Evolutionary conservation across 1,140 invertebrate genomes (phyloP).

Genomic region (Euura lappo): DNA sequence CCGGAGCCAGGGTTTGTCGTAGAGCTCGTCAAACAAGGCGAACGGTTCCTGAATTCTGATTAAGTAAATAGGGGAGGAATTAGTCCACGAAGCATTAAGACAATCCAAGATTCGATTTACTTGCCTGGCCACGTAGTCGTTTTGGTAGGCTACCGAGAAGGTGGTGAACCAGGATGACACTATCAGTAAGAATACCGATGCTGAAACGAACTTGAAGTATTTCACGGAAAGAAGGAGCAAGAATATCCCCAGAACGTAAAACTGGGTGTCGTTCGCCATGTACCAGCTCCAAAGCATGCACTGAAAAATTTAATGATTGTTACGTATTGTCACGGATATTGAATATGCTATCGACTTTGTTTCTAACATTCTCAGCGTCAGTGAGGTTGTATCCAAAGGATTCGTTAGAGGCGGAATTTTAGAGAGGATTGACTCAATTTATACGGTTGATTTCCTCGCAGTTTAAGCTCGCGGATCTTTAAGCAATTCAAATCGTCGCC

Average conservation of each 20-base stretch:
- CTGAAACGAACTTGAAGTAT: slow-evolving; percentile 60
- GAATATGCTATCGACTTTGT: too few relatives aligned
- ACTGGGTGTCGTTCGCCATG: slow-evolving; percentile 91
- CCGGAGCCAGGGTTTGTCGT: slow-evolving; percentile 85
- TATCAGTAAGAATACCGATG: slow-evolving; percentile 61
- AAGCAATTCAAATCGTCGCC: background rate
- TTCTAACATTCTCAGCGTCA: too few relatives aligned
- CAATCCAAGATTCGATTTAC: slow-evolving; percentile 8
- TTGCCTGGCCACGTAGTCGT: slow-evolving; percentile 77
- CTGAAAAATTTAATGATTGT: slow-evolving; percentile 45
- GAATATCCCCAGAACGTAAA: slow-evolving; percentile 77
- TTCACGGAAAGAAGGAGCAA: slow-evolving; percentile 77
- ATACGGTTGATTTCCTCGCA: background rate
- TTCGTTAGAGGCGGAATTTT: background rate
- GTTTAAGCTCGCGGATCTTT: background rate
- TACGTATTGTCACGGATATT: too few relatives aligned
- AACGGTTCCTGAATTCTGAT: slow-evolving; percentile 76
- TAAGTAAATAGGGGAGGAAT: slow-evolving; percentile 20
- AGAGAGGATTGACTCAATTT: background rate
- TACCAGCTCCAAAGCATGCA: slow-evolving; percentile 93
- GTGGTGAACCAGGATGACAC: slow-evolving; percentile 77
- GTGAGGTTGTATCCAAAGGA: background rate
- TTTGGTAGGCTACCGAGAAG: slow-evolving; percentile 74
- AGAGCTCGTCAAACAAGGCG: slow-evolving; percentile 81
- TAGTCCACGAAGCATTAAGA: background rate